These are phyloP conservation scores for Sminthopsis crassicaudata DNA, from an alignment of 2,113 vertebrate genomes.

Conservation along the genomic window DNA sequence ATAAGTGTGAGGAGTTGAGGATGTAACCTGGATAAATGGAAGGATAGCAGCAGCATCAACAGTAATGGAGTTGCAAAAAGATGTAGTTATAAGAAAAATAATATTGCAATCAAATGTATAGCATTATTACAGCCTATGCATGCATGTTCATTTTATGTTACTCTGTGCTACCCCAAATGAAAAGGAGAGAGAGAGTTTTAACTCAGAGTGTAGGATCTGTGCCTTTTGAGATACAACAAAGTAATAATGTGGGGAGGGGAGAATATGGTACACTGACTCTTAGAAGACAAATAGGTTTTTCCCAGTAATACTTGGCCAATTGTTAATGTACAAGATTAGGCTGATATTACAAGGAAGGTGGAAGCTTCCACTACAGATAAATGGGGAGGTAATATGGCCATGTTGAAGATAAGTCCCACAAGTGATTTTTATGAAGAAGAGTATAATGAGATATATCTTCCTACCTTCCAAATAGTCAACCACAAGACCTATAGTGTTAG, in stretches of 20 bases:
- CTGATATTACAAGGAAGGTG: neutral
- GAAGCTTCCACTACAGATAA: neutral
- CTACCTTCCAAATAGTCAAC: neutral
- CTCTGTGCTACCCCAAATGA: neutral
- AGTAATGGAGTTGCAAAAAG: neutral
- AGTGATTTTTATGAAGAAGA: neutral
- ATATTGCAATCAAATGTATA: neutral
- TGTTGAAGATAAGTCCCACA: neutral
- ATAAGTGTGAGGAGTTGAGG: neutral
- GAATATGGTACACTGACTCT: neutral
- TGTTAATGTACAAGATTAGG: neutral
- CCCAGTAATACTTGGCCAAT: neutral
- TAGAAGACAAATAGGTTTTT: neutral
- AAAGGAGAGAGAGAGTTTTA: neutral
- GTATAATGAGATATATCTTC: neutral
- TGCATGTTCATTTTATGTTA: neutral
- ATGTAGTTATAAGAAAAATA: neutral
- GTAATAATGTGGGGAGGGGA: neutral
- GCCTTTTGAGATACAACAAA: neutral
- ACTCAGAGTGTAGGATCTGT: neutral
- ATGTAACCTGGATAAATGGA: neutral
- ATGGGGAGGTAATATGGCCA: neutral
- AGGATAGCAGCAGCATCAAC: neutral
- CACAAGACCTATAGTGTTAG: neutral
- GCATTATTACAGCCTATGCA: neutral